These are phyloP conservation scores for Felis catus DNA, from an alignment of 2,113 vertebrate species.

Conservation along the genomic window F.catus_Fca126_mat1.0 CM031419.1:125427501-125428000, in stretches of 20 bases:
- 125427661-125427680: background rate
- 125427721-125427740: background rate
- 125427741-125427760: slow-evolving; percentile 11
- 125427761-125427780: slow-evolving; percentile 10
- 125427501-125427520: background rate
- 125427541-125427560: background rate
- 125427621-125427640: background rate
- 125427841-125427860: background rate
- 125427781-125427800: background rate
- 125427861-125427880: background rate
- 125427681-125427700: background rate
- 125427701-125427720: background rate
- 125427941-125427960: background rate
- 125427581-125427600: background rate
- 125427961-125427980: background rate
- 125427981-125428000: background rate
- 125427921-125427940: background rate
- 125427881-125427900: no score
- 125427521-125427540: background rate
- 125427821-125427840: background rate
- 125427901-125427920: background rate
- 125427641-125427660: background rate
- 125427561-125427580: rapidly evolving
- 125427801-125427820: background rate
- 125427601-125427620: background rate